Percentiles rank a stretch among this genome's conserved stretches.
Evolutionary conservation across 2,888 invertebrate species (phyloP).

Genomic region (Melieria crassipennis): DNA sequence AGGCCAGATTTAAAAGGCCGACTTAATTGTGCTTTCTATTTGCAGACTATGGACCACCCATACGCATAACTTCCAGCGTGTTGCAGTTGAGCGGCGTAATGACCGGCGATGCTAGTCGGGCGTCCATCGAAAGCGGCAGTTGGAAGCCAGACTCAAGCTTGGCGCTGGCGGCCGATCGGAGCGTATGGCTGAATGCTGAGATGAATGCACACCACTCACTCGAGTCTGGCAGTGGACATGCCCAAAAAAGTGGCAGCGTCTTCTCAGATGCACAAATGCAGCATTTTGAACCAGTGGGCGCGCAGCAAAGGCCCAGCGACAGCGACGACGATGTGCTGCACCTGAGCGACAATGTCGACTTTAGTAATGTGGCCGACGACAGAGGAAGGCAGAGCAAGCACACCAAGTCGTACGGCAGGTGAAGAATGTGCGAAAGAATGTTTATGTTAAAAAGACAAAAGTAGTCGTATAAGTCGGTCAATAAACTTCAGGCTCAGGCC

Average conservation of each 20-base stretch:
- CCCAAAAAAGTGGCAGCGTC: background rate
- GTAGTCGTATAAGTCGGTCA: background rate
- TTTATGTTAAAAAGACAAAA: constrained; percentile 1
- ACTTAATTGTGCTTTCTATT: background rate
- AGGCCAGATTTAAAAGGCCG: background rate
- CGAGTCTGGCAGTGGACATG: background rate
- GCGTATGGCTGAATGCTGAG: constrained; percentile 14
- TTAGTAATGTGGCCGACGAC: constrained; percentile 40
- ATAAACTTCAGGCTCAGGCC: background rate
- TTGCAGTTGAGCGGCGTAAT: constrained; percentile 44
- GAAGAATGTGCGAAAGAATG: background rate
- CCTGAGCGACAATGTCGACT: constrained; percentile 45
- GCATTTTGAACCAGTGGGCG: background rate
- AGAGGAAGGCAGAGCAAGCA: constrained; percentile 16
- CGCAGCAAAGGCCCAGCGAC: constrained; percentile 39
- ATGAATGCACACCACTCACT: constrained; percentile 7
- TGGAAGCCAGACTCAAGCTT: constrained; percentile 28
- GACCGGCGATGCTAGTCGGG: constrained; percentile 31
- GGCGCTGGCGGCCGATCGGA: constrained; percentile 9
- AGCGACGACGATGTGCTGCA: constrained; percentile 16
- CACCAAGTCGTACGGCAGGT: constrained; percentile 44
- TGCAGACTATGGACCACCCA: constrained; percentile 48
- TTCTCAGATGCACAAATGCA: constrained; percentile 27
- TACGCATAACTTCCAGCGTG: constrained; percentile 52
- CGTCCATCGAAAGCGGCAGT: constrained; percentile 20